Conservation (phyloP, 1,140 invertebrate genomes). For the Panagrolaimus sp. region DNA sequence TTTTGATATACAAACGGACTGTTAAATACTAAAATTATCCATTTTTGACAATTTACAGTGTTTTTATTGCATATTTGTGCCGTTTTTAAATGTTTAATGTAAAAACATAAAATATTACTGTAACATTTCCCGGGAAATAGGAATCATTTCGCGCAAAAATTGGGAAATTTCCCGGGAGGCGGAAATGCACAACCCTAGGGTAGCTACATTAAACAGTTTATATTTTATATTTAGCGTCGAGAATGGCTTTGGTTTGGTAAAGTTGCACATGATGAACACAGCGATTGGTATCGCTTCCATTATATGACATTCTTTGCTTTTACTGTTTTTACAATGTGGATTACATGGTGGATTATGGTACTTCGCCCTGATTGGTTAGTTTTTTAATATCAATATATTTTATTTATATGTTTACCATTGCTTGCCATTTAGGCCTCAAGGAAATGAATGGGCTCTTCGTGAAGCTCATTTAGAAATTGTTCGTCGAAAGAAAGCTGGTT, state of each 20-base stretch:
- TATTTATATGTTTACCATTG: background rate
- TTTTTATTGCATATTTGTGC: too few species aligned
- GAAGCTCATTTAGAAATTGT: constrained; percentile 84
- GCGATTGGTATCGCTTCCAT: constrained; percentile 54
- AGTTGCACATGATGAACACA: constrained; percentile 50
- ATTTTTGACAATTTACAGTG: too few species aligned
- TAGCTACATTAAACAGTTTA: too few species aligned
- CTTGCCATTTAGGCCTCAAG: constrained; percentile 43
- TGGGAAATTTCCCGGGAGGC: too few species aligned
- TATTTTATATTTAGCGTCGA: constrained; percentile 45
- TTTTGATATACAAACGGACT: too few species aligned
- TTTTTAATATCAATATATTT: constrained; percentile 11
- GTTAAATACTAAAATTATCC: too few species aligned
- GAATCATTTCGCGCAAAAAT: too few species aligned
- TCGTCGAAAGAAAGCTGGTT: constrained; percentile 74
- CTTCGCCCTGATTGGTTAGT: constrained; percentile 48
- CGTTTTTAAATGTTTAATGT: too few species aligned
- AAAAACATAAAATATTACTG: too few species aligned
- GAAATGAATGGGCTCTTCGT: constrained; percentile 74
- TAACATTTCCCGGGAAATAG: too few species aligned
- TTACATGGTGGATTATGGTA: constrained; percentile 43
- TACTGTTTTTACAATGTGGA: constrained; percentile 42
- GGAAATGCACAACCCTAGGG: too few species aligned
- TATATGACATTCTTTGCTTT: constrained; percentile 42
- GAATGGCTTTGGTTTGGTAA: constrained; percentile 56